Conservation (phyloP, 2,113 vertebrate genomes). For the Menidia beryllina region DNA sequence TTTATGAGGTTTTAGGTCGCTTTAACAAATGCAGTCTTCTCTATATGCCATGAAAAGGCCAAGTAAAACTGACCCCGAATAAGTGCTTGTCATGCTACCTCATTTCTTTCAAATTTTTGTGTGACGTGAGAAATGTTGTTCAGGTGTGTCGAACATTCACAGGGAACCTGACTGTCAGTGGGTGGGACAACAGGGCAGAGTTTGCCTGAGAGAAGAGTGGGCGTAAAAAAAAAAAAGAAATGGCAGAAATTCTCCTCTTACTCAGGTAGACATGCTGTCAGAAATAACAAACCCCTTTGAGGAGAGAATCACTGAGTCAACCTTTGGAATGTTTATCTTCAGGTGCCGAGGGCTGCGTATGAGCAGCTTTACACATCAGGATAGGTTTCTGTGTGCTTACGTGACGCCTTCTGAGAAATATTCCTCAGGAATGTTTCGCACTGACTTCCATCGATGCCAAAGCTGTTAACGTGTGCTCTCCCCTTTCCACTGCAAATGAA, state of each 20-base stretch:
- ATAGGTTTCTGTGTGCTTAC: slow-evolving; percentile 56
- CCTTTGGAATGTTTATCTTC: slow-evolving; percentile 35
- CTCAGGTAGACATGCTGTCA: slow-evolving; percentile 10
- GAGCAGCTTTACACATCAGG: slow-evolving; percentile 37
- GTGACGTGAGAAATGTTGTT: slow-evolving; percentile 39
- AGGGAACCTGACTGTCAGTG: slow-evolving; percentile 4
- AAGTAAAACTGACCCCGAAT: slow-evolving; percentile 16
- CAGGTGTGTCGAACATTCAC: slow-evolving; percentile 50
- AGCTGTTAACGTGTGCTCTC: slow-evolving; percentile 15
- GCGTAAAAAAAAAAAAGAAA: slow-evolving; percentile 26
- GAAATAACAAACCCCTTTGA: slow-evolving; percentile 26
- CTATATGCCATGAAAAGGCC: slow-evolving; percentile 20
- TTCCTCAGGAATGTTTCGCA: slow-evolving; percentile 48
- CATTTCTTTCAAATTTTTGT: slow-evolving; percentile 2
- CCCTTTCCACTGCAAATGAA: slow-evolving; percentile 22
- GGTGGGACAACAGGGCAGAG: slow-evolving; percentile 26
- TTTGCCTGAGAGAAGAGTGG: slow-evolving; percentile 40
- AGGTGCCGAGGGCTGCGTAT: slow-evolving; percentile 19
- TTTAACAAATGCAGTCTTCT: too few relatives aligned
- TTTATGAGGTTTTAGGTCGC: too few relatives aligned
- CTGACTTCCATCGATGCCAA: slow-evolving; percentile 44
- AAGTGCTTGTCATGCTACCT: slow-evolving; percentile 7
- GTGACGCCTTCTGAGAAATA: slow-evolving; percentile 58
- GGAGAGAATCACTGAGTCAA: slow-evolving; percentile 45
- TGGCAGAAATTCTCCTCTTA: background rate